Base-by-base conservation (phyloP, 2,888 invertebrate species). In the Deilephila elpenor region DNA sequence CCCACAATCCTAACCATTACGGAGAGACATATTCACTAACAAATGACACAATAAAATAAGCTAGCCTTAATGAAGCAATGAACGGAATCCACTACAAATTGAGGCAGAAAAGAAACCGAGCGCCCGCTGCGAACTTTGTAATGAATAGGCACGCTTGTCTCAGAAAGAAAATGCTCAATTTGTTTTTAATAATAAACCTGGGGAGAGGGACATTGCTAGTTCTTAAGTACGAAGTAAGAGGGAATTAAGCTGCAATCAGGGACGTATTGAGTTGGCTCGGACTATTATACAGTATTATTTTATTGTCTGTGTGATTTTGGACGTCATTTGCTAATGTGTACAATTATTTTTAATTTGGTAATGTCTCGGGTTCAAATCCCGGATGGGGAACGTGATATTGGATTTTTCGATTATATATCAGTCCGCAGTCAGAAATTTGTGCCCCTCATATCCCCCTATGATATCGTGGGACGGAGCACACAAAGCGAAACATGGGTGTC, bases 101-200 rank as follows among this genome's bases (percentile, higher is more conserved):
- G 59, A 59, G 59, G 71, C 62, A 71, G 73, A 70, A 71, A 75
- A 73, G 64, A 71, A 75, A 73, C 56, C 59, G 59, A 59, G 73
- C 64, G 3, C 53, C 73, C 72, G 67, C 74, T 60, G 64, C 51
- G 74, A 75, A 78, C 77, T 77, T 75, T 71, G 73, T 75, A 78
- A 77, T 78, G 77, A 78, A 75, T 72, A 75, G 72, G 72, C 74
- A 76, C 73, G 17, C 44, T 77, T 74, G 74, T 73, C 73, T 60
- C 59, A 70, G 70, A 51, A 70, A 73, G 73, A 73, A 73, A 78
- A 75, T 71, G 76, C 61, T 71, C 59, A 73, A 59, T 73, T 73
- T 61, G 56, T 71, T 73, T 73, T 62, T 60, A 73, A 71, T 71
- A 73, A 73, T 61, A 61, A 73, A n/a, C 51, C 61, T 67, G 11